phyloP scores from a whole-genome alignment of 2,797 vertebrate genomes.

The Eulemur mongoz region DNA sequence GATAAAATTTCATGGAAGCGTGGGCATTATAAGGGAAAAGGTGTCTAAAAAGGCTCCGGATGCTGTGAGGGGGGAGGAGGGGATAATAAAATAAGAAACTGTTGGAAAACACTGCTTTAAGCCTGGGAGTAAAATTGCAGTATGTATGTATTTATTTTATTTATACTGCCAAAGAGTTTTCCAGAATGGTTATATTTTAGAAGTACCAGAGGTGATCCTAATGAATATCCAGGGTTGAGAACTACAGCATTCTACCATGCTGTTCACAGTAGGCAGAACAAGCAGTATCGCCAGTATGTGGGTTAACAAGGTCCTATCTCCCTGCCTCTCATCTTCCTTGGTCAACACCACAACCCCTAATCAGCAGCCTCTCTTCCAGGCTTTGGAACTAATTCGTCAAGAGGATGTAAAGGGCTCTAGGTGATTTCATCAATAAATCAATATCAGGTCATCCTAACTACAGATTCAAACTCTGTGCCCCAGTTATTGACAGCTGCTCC shows the following conservation, averaged over 20 bases:
- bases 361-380: neutral
- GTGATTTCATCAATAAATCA: constrained; percentile 14
- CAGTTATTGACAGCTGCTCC: neutral
- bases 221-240: neutral
- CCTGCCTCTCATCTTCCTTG: neutral
- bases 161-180: neutral
- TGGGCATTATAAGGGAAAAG: neutral
- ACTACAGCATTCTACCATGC: neutral
- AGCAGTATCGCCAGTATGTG: neutral
- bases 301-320: neutral
- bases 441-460: neutral
- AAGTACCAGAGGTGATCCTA: neutral
- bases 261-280: neutral
- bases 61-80: no score
- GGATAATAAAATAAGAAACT: neutral
- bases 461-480: neutral
- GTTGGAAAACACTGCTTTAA: neutral
- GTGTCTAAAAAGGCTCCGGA: neutral
- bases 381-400: neutral
- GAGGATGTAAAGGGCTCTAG: neutral
- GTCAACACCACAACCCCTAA: neutral
- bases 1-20: neutral
- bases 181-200: constrained; percentile 19
- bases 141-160: neutral
- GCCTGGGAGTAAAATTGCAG: neutral